Evolutionary conservation across 2,113 vertebrate species (phyloP).

Genomic region (Typhlomys cinereus): DNA sequence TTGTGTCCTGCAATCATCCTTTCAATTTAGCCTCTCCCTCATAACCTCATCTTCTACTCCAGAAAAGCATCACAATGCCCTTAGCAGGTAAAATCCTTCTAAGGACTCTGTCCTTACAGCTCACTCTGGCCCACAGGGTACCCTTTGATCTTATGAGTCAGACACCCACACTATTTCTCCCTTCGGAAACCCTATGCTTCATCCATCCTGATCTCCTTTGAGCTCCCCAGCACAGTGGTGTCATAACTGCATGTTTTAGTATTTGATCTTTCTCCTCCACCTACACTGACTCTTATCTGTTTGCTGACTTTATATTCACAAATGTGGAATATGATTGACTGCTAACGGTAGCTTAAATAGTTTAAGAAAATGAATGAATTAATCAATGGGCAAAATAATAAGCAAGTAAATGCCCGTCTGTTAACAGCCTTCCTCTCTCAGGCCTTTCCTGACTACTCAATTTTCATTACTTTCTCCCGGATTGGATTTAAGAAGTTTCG

Average conservation of each 20-base stretch:
- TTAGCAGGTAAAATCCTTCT: neutral
- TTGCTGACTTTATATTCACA: neutral
- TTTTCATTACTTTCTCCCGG: neutral
- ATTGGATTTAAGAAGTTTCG: neutral
- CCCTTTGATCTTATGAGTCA: neutral
- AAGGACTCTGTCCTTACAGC: neutral
- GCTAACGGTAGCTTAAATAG: neutral
- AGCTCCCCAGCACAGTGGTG: neutral
- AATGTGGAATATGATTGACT: neutral
- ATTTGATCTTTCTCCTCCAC: neutral
- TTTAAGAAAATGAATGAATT: neutral
- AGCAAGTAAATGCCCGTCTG: neutral
- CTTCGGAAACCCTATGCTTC: neutral
- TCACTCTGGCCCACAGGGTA: neutral
- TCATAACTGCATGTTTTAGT: neutral
- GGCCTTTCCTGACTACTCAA: neutral
- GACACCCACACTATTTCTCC: neutral
- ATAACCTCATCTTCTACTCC: neutral
- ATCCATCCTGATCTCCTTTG: neutral
- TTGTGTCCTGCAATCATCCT: neutral
- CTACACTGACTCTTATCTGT: neutral
- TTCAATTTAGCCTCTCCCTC: neutral
- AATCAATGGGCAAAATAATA: neutral
- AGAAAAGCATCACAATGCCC: neutral
- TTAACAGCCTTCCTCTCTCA: constrained; percentile 23